phyloP scores from a whole-genome alignment of 2,888 invertebrate species.

The Meandrusa payeni region DNA sequence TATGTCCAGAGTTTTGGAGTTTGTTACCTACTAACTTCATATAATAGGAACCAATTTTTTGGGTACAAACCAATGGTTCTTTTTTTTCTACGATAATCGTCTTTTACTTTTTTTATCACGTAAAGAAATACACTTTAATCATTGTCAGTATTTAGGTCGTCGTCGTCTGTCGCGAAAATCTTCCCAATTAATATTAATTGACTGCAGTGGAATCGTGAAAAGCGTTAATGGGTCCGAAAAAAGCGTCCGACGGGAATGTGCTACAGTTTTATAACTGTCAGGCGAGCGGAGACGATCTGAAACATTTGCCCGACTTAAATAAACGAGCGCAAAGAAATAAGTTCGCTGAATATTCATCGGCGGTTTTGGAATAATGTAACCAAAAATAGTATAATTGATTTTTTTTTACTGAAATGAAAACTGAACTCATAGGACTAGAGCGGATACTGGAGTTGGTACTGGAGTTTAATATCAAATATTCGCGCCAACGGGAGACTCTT shows the following conservation, averaged over 20 bases:
- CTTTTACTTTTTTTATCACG: not conserved
- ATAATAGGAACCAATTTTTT: no score
- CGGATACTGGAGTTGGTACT: no score
- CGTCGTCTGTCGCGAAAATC: not conserved
- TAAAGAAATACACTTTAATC: not conserved
- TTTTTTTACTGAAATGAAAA: no score
- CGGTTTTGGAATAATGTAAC: no score
- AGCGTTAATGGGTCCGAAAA: conserved; percentile 2
- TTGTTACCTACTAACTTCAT: no score
- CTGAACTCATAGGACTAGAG: no score
- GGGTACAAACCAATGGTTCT: no score
- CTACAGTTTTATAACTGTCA: conserved; percentile 6
- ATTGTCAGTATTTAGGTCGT: not conserved
- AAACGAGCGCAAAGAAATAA: conserved; percentile 8
- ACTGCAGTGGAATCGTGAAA: not conserved
- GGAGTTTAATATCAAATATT: no score
- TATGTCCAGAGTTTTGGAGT: no score
- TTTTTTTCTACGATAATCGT: no score
- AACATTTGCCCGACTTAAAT: conserved; percentile 7
- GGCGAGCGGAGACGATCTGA: not conserved
- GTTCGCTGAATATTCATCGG: conserved; percentile 5
- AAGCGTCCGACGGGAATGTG: not conserved
- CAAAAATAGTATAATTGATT: no score
- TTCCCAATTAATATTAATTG: conserved; percentile 6
- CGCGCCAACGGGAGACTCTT: no score